Conservation (phyloP, 2,113 vertebrate genomes). For the Myxocyprinus asiaticus region DNA sequence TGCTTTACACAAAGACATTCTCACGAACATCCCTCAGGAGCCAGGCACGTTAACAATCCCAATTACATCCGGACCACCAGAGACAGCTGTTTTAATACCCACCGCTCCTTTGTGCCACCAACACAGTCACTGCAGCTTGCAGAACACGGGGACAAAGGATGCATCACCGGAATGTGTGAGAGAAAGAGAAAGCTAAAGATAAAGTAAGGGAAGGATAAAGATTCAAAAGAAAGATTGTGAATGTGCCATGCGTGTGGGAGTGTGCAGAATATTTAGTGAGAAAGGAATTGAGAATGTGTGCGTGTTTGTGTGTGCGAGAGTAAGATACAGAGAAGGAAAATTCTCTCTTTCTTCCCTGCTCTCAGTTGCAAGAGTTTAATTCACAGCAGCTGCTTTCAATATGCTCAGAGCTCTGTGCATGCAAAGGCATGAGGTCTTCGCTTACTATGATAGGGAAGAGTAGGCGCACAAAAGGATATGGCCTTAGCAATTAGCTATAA, state of each 20-base stretch:
- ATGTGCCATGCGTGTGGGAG: conserved; percentile 3
- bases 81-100: conserved; percentile 81
- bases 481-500: conserved; percentile 65
- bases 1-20: conserved; percentile 78
- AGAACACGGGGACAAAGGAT: conserved; percentile 54
- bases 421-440: conserved; percentile 68
- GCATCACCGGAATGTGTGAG: conserved; percentile 29
- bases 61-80: conserved; percentile 81
- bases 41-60: conserved; percentile 79
- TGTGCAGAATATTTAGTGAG: conserved; percentile 30
- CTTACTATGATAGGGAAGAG: conserved; percentile 62
- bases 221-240: conserved; percentile 24
- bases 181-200: conserved; percentile 52
- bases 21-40: conserved; percentile 75
- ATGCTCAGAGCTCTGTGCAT: conserved; percentile 67
- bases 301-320: conserved; percentile 29
- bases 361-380: conserved; percentile 68
- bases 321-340: conserved; percentile 4
- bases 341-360: conserved; percentile 62
- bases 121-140: conserved; percentile 67
- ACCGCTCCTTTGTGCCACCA: conserved; percentile 69
- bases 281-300: conserved; percentile 40
- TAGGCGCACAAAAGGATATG: conserved; percentile 64
- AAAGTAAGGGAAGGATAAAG: conserved; percentile 36
- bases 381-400: conserved; percentile 52